Evolutionary conservation across 2,888 invertebrate genomes (phyloP).

Genomic region (Microdon myrmicae): DNA sequence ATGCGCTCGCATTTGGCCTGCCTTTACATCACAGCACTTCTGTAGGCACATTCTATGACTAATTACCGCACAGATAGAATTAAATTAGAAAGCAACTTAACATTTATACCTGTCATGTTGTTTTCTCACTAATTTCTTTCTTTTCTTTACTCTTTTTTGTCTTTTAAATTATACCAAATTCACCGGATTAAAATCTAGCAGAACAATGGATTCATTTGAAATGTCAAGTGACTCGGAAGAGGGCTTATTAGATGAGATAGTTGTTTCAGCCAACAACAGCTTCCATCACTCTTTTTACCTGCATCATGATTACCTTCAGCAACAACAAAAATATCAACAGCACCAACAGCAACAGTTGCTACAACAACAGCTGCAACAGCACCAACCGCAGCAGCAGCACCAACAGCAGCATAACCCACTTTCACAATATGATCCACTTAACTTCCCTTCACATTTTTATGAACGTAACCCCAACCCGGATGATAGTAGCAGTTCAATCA

Average conservation of each 20-base stretch:
- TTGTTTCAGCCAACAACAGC: slow-evolving; percentile 60
- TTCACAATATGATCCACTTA: slow-evolving; percentile 61
- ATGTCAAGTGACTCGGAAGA: slow-evolving; percentile 67
- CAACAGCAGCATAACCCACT: slow-evolving; percentile 42
- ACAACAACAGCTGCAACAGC: slow-evolving; percentile 47
- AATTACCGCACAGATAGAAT: no score
- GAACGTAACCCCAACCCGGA: slow-evolving; percentile 65
- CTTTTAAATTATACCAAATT: slow-evolving; percentile 4
- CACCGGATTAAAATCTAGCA: slow-evolving; percentile 54
- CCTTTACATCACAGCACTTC: no score
- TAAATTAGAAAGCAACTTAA: no score
- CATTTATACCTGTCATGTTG: no score
- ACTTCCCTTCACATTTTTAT: slow-evolving; percentile 66
- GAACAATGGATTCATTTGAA: slow-evolving; percentile 67
- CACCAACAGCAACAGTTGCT: slow-evolving; percentile 54
- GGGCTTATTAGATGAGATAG: slow-evolving; percentile 66
- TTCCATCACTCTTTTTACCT: slow-evolving; percentile 48
- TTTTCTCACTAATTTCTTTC: no score
- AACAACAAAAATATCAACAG: slow-evolving; percentile 19
- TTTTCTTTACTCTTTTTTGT: slow-evolving; percentile 22
- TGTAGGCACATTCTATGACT: no score
- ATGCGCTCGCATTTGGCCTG: no score
- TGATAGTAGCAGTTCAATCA: slow-evolving; percentile 59
- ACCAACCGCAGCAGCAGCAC: slow-evolving; percentile 48
- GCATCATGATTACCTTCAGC: slow-evolving; percentile 7